A percentile compares a stretch with the other conserved stretches of the same genome.
Evolutionary conservation across 2,797 vertebrate species (phyloP).

Genomic region (Tauraco hartlaubi): DNA sequence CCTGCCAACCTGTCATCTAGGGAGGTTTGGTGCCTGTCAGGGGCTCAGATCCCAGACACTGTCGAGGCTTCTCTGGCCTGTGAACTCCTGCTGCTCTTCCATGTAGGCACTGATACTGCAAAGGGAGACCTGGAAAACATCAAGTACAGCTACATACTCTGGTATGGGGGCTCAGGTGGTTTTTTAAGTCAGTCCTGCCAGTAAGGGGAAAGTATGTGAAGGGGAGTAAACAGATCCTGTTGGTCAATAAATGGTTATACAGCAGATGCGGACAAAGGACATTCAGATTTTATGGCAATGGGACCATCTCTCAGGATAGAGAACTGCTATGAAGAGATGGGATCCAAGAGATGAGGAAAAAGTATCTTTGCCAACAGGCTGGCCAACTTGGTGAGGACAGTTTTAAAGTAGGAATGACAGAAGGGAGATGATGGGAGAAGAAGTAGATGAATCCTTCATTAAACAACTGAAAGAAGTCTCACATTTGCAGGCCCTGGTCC

Average conservation of each 20-base stretch:
- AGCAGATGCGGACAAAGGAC: neutral
- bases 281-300: neutral
- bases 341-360: neutral
- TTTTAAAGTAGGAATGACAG: neutral
- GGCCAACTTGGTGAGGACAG: neutral
- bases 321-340: neutral
- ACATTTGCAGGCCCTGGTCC: neutral
- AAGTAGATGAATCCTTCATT: neutral
- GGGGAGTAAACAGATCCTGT: neutral
- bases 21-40: neutral
- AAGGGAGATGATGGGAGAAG: neutral
- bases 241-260: neutral
- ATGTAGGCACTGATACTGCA: neutral
- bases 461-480: neutral
- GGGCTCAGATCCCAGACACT: neutral
- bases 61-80: neutral
- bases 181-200: neutral
- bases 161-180: neutral
- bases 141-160: neutral
- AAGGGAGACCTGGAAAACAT: neutral
- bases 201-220: neutral
- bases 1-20: neutral
- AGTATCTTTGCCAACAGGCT: neutral
- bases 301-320: neutral
- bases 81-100: neutral